A percentile compares a stretch with the other conserved stretches of the same genome.
Conservation (phyloP, 30 jellyfish, hydroid and myxozoan genomes). For the Pelagia noctiluca region DNA sequence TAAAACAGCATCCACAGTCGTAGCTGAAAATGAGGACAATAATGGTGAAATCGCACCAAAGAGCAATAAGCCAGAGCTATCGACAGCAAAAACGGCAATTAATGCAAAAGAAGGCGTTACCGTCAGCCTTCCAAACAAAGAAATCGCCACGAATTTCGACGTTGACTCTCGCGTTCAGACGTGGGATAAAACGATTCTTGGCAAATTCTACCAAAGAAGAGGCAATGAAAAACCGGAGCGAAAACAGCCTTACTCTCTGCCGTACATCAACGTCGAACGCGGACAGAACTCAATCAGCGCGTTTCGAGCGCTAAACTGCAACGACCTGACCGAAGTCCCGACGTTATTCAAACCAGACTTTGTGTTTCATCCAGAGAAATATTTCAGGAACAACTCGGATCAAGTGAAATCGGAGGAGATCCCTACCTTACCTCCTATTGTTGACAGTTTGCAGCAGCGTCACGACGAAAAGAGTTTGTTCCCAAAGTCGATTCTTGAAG, state of each 20-base stretch:
- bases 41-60: neutral
- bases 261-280: constrained; percentile 56
- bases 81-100: too few relatives aligned
- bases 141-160: constrained; percentile 4
- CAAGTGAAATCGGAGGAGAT: constrained; percentile 44
- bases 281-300: constrained; percentile 67
- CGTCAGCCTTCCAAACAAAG: neutral
- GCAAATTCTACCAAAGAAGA: constrained; percentile 71
- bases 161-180: constrained; percentile 67
- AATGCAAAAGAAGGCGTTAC: too few relatives aligned
- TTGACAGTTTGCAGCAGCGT: constrained; percentile 65
- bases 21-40: neutral
- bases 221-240: constrained; percentile 78
- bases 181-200: constrained; percentile 85
- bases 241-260: constrained; percentile 80
- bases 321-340: constrained; percentile 55
- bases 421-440: constrained; percentile 71
- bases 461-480: constrained; percentile 85
- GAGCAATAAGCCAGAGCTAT: neutral
- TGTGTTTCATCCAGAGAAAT: constrained; percentile 84
- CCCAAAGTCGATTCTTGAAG: constrained; percentile 88
- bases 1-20: neutral
- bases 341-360: constrained; percentile 80
- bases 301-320: constrained; percentile 67
- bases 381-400: constrained; percentile 59